Evolutionary conservation across 2,113 vertebrate species (phyloP).

Genomic region (Gnathonemus echidnorhynchus): DNA sequence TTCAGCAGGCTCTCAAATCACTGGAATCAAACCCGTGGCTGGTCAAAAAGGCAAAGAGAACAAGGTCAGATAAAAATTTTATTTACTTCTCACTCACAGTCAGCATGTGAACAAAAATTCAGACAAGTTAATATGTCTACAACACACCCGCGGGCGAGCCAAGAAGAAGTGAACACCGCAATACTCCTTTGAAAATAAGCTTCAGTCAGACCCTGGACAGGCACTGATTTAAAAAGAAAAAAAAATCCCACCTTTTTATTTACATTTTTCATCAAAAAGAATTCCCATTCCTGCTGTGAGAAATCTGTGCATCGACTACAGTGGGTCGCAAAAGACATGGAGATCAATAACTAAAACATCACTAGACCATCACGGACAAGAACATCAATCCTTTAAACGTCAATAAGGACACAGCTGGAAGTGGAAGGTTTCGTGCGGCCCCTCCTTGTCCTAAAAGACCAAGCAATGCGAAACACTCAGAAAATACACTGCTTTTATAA

Average conservation of each 20-base stretch:
- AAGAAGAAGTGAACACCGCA: neutral
- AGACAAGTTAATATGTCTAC: neutral
- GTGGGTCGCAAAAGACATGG: neutral
- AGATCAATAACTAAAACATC: constrained; percentile 46
- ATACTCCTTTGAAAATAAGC: neutral
- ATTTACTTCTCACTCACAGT: neutral
- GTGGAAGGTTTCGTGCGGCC: neutral
- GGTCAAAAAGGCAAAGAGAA: constrained; percentile 2
- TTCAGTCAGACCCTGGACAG: neutral
- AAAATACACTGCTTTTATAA: neutral
- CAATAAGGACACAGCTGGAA: constrained; percentile 41
- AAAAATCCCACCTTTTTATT: constrained; percentile 22
- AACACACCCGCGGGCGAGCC: neutral
- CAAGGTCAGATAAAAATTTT: constrained; percentile 28
- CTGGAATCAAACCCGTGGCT: neutral
- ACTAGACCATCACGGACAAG: constrained; percentile 41
- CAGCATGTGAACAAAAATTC: neutral
- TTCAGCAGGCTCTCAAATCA: constrained; percentile 25
- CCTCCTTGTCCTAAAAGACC: neutral
- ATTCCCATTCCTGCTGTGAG: constrained; percentile 36
- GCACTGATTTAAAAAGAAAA: neutral
- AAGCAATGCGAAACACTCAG: neutral
- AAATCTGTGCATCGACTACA: neutral
- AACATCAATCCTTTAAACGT: constrained; percentile 50
- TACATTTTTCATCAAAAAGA: constrained; percentile 33